A percentile compares a stretch with the other conserved stretches of the same genome.
These are phyloP conservation scores for Phenganax stokvisi DNA, from an alignment of 92 coral and sea anemone species.

Conservation along the genomic window DNA sequence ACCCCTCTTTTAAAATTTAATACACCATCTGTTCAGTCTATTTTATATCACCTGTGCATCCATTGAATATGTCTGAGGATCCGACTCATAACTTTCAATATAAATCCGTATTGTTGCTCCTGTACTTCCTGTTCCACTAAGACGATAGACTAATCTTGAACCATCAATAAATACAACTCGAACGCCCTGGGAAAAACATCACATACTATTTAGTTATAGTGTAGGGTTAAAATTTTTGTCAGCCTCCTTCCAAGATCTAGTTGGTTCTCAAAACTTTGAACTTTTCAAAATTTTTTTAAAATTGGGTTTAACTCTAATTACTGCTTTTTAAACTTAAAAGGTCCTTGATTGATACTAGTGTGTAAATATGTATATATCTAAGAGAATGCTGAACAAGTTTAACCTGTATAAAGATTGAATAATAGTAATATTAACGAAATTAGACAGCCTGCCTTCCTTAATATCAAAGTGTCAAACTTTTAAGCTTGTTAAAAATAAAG, in stretches of 20 bases:
- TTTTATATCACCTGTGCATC: conserved; percentile 77
- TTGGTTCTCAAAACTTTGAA: no score
- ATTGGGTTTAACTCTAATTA: no score
- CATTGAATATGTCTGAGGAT: conserved; percentile 56
- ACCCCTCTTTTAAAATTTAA: not conserved
- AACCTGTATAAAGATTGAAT: no score
- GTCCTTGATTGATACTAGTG: no score
- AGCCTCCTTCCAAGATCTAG: no score
- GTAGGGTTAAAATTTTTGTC: not conserved
- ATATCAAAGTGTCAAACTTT: no score
- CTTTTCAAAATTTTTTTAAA: no score
- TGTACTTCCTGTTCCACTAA: conserved; percentile 95
- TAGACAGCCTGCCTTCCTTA: no score
- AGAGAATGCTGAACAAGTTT: no score
- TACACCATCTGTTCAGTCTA: not conserved
- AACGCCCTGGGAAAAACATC: conserved; percentile 54
- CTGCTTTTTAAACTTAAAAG: no score
- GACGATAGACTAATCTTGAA: conserved; percentile 78
- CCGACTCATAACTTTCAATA: conserved; percentile 84
- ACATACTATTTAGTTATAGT: not conserved
- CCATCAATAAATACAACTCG: conserved; percentile 83
- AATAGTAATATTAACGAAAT: no score
- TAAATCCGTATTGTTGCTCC: conserved; percentile 88
- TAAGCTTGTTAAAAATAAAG: no score
- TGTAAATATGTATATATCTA: not conserved